These are phyloP conservation scores for Ochotona princeps DNA, from an alignment of 2,113 vertebrate species.

Conservation along the genomic window DNA sequence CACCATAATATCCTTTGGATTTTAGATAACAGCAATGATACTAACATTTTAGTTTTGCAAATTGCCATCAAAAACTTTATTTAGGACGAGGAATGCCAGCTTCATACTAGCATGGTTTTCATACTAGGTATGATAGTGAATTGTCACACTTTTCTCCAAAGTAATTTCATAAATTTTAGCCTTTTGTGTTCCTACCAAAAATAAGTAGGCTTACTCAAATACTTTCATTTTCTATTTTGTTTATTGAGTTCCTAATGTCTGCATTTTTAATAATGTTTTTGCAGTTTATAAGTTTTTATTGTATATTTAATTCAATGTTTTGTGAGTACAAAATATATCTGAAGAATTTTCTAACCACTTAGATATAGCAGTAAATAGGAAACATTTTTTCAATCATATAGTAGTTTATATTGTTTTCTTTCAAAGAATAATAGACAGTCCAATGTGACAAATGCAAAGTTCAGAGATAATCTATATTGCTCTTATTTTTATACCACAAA, in stretches of 20 bases:
- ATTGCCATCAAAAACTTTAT: not conserved
- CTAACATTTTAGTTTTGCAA: not conserved
- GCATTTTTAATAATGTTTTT: not conserved
- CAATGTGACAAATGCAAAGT: not conserved
- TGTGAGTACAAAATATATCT: not conserved
- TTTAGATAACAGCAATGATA: not conserved
- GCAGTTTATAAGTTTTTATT: not conserved
- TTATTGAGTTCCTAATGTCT: not conserved
- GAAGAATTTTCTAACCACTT: not conserved
- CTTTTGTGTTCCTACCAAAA: slow-evolving; percentile 7
- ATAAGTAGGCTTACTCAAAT: not conserved
- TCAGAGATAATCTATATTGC: not conserved
- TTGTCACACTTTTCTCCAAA: not conserved
- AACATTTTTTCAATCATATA: not conserved
- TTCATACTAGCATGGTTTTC: not conserved
- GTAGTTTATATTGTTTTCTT: not conserved
- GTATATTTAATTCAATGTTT: slow-evolving; percentile 32
- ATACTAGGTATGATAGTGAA: not conserved
- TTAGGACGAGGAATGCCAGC: not conserved
- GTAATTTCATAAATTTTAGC: not conserved
- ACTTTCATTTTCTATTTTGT: not conserved
- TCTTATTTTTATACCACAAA: slow-evolving; percentile 6
- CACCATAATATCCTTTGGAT: not conserved
- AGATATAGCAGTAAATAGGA: not conserved
- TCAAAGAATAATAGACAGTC: not conserved